Evolutionary conservation across 2,888 invertebrate genomes (phyloP), one percentile per base, ranked within the genome.

Genomic region (Omphaloscelis lunosa): DNA sequence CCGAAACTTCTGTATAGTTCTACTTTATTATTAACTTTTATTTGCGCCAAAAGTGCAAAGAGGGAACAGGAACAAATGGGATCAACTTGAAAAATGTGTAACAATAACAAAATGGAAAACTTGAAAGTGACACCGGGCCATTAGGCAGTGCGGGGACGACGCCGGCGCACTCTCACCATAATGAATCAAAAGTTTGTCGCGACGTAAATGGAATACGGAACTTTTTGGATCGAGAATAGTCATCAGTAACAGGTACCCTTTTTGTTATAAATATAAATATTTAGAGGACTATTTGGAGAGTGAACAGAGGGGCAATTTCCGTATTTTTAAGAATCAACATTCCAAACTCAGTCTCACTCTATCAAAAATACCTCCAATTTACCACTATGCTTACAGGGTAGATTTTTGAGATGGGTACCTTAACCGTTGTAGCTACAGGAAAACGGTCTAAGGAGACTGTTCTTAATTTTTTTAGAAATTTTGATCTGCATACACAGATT

Each of bases 61-160:
- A 89, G 53, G 89, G 83, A 90, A 91, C 89, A 90, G 89, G 90
- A 92, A 93, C 92, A 94, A 94, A 94, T 93, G 93, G 91, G 92
- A 93, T 93, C 92, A 92, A 89, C 91, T 93, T 93, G 93, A 94
- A 93, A 94, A 94, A 94, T 94, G 93, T 93, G 90, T 92, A 92
- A 93, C 93, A 93, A 94, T 94, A 94, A 94, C 92, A 90, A 91
- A 94, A 94, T 93, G 92, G 90, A 90, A 92, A 94, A 94, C 92
- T 94, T 93, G 91, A 92, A 90, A 94, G 93, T 94, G 93, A 94
- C 93, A 92, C 92, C 89, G 91, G 89, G 83, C 93, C 93, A 94
- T 94, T 94, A 94, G 91, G 90, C 90, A 90, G 80, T 89, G 88
- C 87, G 86, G 87, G 88, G 79, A 85, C 86, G 91, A 89, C 86